These are phyloP conservation scores for Listronotus oregonensis DNA, from an alignment of 1,140 invertebrate genomes.

Conservation along the genomic window DNA sequence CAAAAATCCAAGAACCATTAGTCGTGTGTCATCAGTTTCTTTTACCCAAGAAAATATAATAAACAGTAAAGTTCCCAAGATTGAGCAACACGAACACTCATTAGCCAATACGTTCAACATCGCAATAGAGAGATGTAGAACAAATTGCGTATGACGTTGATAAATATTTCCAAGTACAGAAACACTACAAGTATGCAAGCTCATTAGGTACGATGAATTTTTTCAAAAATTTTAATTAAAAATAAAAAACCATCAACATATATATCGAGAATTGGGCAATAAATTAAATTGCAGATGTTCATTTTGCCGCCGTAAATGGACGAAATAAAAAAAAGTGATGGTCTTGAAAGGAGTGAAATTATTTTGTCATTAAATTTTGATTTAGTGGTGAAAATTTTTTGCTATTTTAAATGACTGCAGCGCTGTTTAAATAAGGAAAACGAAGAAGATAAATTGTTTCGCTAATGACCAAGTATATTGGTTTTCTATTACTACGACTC, in stretches of 20 bases:
- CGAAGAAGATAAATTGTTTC: too few species aligned
- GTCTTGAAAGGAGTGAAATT: neutral
- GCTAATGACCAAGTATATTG: too few species aligned
- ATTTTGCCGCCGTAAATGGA: too few species aligned
- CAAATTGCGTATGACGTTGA: slow-evolving; percentile 31
- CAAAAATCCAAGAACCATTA: slow-evolving; percentile 12
- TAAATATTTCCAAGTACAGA: slow-evolving; percentile 26
- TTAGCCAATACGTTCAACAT: neutral
- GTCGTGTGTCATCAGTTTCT: slow-evolving; percentile 6
- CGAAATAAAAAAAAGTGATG: too few species aligned
- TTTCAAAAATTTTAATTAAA: slow-evolving; percentile 23
- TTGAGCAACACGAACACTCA: slow-evolving; percentile 13
- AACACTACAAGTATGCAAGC: slow-evolving; percentile 6
- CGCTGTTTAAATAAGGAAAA: too few species aligned
- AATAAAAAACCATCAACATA: slow-evolving; percentile 1
- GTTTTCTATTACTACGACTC: too few species aligned
- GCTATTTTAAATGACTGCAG: too few species aligned
- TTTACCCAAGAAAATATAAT: slow-evolving; percentile 2
- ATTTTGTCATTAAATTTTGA: neutral
- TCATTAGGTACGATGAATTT: slow-evolving; percentile 14
- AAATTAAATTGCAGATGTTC: slow-evolving; percentile 8
- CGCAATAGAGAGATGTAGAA: slow-evolving; percentile 26
- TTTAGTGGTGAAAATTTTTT: too few species aligned
- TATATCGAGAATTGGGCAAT: slow-evolving; percentile 5
- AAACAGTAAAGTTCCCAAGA: slow-evolving; percentile 6